These are phyloP conservation scores for Rousettus leschenaultii DNA, from an alignment of 2,113 vertebrate genomes.

Conservation along the genomic window DNA sequence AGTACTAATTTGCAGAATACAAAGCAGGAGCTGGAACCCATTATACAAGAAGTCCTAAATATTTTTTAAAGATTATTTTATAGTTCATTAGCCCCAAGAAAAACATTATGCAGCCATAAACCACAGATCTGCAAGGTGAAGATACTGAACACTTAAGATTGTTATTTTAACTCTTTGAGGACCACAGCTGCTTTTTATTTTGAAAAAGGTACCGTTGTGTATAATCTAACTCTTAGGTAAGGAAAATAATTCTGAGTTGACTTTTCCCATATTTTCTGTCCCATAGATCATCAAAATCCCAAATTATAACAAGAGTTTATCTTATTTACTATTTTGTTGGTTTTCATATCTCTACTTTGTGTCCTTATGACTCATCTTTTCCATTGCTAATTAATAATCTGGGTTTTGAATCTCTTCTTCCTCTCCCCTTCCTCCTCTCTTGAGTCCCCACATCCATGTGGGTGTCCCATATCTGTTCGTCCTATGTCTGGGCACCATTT, in stretches of 20 bases:
- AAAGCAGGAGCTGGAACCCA: neutral
- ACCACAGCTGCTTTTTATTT: neutral
- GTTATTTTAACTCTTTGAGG: slow-evolving; percentile 5
- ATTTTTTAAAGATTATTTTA: slow-evolving; percentile 12
- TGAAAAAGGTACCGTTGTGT: neutral
- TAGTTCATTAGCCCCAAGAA: neutral
- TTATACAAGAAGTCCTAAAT: neutral
- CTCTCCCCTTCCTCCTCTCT: neutral
- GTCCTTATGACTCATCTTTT: neutral
- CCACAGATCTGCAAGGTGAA: neutral
- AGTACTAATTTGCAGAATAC: neutral
- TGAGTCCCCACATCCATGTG: neutral
- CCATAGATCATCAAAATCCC: neutral
- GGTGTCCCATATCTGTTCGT: neutral
- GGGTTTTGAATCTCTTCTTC: neutral
- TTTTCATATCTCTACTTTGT: neutral
- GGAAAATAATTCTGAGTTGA: neutral
- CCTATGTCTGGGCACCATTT: neutral
- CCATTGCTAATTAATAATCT: neutral
- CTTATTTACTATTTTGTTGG: neutral
- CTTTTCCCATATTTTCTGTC: neutral
- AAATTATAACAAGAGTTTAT: neutral
- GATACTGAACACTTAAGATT: neutral
- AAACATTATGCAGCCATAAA: slow-evolving; percentile 25
- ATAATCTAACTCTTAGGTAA: neutral